Conservation (phyloP, 2,888 invertebrate genomes). For the Drosophila siamana region DNA sequence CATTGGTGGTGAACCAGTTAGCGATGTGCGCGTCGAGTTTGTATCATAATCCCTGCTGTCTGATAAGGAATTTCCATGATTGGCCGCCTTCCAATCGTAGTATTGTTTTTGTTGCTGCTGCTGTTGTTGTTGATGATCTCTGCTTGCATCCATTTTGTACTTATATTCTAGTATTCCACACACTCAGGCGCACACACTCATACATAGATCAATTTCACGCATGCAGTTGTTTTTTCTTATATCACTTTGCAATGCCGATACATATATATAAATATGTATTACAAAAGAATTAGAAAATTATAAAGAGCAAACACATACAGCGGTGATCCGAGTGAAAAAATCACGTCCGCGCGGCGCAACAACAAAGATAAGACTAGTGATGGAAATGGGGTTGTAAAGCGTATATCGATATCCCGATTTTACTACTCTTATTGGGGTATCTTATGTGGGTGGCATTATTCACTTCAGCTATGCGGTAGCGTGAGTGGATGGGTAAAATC, state of each 20-base stretch:
- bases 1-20: slow-evolving; percentile 66
- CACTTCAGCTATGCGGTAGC: neutral
- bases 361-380: slow-evolving; percentile 63
- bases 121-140: slow-evolving; percentile 36
- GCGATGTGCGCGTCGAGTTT: slow-evolving; percentile 71
- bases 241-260: slow-evolving; percentile 63
- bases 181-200: slow-evolving; percentile 40
- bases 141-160: slow-evolving; percentile 64
- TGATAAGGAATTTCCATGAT: slow-evolving; percentile 73
- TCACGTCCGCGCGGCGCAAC: slow-evolving; percentile 54
- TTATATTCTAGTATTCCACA: slow-evolving; percentile 57
- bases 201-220: slow-evolving; percentile 41
- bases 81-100: slow-evolving; percentile 62
- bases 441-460: slow-evolving; percentile 16
- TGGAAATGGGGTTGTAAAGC: slow-evolving; percentile 22
- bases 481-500: too few species aligned
- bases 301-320: slow-evolving; percentile 36
- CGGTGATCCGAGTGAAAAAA: slow-evolving; percentile 42
- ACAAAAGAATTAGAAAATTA: slow-evolving; percentile 62
- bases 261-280: slow-evolving; percentile 55
- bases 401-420: slow-evolving; percentile 31
- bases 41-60: slow-evolving; percentile 79
- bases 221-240: slow-evolving; percentile 64
- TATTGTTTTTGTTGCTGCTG: slow-evolving; percentile 48
- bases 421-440: neutral